These are phyloP conservation scores for Bombus breviceps DNA, from an alignment of 1,140 invertebrate species.

Conservation along the genomic window DNA sequence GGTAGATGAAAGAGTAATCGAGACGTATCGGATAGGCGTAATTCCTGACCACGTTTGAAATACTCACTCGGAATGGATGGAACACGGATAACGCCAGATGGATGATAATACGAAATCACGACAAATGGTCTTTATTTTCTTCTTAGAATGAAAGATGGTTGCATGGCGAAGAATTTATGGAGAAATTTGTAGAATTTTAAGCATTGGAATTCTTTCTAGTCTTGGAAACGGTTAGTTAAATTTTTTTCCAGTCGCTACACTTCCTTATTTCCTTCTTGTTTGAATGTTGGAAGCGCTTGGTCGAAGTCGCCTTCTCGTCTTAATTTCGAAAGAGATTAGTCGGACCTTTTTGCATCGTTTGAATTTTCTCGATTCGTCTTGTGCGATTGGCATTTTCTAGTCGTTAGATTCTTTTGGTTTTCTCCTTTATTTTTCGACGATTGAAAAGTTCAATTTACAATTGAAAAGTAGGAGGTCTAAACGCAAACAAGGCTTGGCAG, in stretches of 20 bases:
- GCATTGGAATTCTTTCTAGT: background rate
- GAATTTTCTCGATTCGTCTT: too few species aligned
- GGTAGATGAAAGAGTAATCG: conserved; percentile 10
- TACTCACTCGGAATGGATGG: background rate
- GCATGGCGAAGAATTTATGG: background rate
- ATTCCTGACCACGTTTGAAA: background rate
- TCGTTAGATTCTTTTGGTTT: background rate
- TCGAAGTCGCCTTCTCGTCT: too few species aligned
- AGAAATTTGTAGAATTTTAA: background rate
- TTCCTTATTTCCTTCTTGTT: background rate
- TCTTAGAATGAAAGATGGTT: background rate
- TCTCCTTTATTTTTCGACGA: background rate
- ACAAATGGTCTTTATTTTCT: background rate
- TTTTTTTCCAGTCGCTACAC: too few species aligned
- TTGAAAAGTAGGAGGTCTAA: background rate
- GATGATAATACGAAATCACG: background rate
- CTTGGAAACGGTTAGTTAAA: background rate
- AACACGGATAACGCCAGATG: background rate
- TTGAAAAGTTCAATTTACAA: too few species aligned
- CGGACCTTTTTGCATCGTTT: too few species aligned
- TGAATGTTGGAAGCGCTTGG: rapidly evolving
- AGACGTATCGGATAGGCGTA: conserved; percentile 1
- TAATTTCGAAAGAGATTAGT: too few species aligned
- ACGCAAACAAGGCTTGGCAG: background rate
- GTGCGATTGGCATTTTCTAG: too few species aligned